Percentiles rank a stretch among this genome's conserved stretches.
phyloP scores from a whole-genome alignment of 2,888 invertebrate genomes.

The Octonoba sinensis region DNA sequence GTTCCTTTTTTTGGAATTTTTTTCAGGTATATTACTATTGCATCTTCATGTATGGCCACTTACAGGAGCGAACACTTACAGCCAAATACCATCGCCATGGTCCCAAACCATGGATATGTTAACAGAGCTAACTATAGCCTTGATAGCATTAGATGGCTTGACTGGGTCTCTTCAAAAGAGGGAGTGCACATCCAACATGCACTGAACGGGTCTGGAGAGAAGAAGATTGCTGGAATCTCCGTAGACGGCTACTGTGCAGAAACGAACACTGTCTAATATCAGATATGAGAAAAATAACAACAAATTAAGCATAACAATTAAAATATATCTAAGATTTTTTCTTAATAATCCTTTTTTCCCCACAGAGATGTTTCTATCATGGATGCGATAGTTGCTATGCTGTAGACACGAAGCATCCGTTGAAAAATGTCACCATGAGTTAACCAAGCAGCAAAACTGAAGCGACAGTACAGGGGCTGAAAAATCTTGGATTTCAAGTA shows the following conservation, averaged over 20 bases:
- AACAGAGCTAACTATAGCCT: background rate
- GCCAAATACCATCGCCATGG: slow-evolving; percentile 2
- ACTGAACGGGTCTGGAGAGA: background rate
- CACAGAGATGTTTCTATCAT: slow-evolving; percentile 60
- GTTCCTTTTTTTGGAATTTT: background rate
- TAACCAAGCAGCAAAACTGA: background rate
- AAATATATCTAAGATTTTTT: background rate
- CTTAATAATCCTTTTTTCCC: too few relatives aligned
- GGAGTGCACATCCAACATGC: background rate
- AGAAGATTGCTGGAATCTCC: slow-evolving; percentile 5
- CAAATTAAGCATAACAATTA: too few relatives aligned
- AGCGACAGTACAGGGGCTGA: background rate
- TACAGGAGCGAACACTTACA: slow-evolving; percentile 3
- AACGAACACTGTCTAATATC: background rate
- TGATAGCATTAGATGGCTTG: slow-evolving; percentile 17
- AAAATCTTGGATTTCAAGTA: background rate
- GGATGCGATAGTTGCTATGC: slow-evolving; percentile 64
- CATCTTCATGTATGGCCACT: slow-evolving; percentile 14
- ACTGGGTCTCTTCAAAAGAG: background rate
- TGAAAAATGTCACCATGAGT: background rate
- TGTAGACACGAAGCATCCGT: background rate
- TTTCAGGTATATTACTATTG: slow-evolving; percentile 16
- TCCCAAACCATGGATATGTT: slow-evolving; percentile 15
- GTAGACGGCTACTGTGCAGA: slow-evolving; percentile 23
- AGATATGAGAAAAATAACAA: too few relatives aligned